Evolutionary conservation across 2,797 vertebrate species (phyloP), one percentile per base, ranked within the genome.

Genomic region (Acanthopagrus latus): DNA sequence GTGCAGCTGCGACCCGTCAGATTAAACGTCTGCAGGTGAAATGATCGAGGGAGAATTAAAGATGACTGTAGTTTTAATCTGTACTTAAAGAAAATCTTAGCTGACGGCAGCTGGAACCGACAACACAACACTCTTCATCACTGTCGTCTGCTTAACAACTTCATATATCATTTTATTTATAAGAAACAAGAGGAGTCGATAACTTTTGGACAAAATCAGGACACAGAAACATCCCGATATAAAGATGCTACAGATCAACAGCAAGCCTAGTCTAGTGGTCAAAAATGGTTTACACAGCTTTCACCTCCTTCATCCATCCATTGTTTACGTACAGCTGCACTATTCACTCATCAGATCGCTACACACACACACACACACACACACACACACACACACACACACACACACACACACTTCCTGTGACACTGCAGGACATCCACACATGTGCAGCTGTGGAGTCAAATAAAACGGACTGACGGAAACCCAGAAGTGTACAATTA

Each of bases 401-500:
- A 60, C n/a, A 33, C 81, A 29, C 54, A 54, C 73, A 20, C 58
- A 60, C n/a, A 33, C 81, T 78, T 82, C 79, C 86, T 86, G 70
- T 71, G 17, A 27, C 62, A 13, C 75, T 7, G 57, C 64, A 56
- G 76, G 83, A 64, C 43, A 16, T 52, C 66, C 25, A 25, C 58
- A 48, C 68, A 54, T n/a, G 16, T 52, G 76, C 84, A 84, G 86
- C 86, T 80, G 76, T 58, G 41, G 3, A 55, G 51, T 66, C 64
- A 47, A 10, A 25, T 67, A 52, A 21, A 64, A 60, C 20, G 12
- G 58, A 68, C 60, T 23, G 57, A 56, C 21, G 20, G 44, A 71
- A 18, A 41, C 52, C 18, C 46, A 77, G 7, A 84, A 85, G 62
- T 57, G 72, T 27, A 75, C 71, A 78, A 73, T 88, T 83, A 88